phyloP scores from a whole-genome alignment of 2,797 vertebrate genomes.

The Characodon lateralis region DNA sequence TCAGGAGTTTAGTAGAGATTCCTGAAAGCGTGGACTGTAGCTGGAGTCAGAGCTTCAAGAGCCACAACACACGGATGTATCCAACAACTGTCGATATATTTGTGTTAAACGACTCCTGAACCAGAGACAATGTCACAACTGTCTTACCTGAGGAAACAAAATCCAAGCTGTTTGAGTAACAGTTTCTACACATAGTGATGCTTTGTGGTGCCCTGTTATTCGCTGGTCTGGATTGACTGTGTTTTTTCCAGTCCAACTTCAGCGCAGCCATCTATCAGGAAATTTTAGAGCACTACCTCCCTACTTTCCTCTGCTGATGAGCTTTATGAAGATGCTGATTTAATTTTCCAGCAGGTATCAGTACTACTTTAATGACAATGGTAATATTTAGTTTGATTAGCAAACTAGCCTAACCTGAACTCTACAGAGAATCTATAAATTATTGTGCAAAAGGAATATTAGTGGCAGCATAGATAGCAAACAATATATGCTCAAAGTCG shows the following conservation, averaged over 20 bases:
- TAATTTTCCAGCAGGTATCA: not conserved
- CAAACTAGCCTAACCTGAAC: not conserved
- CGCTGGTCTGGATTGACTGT: too few relatives aligned
- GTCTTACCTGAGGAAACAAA: not conserved
- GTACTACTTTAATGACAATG: not conserved
- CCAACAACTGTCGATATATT: not conserved
- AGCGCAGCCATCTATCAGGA: not conserved
- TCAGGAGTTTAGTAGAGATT: not conserved
- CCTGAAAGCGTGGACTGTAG: too few relatives aligned
- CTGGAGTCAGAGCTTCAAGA: not conserved
- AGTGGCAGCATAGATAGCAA: not conserved
- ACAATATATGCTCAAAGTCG: too few relatives aligned
- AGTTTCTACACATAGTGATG: too few relatives aligned
- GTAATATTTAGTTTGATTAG: not conserved
- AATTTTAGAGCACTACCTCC: not conserved
- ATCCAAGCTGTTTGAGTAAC: too few relatives aligned
- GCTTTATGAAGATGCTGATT: not conserved
- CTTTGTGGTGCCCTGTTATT: too few relatives aligned
- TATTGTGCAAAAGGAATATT: not conserved
- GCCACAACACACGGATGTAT: not conserved
- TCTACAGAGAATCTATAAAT: not conserved
- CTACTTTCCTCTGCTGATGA: not conserved
- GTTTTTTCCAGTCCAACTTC: too few relatives aligned
- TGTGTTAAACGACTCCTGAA: not conserved
- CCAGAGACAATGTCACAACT: not conserved